Evolutionary conservation across 2,888 invertebrate genomes (phyloP), one percentile per base, ranked within the genome.

Genomic region (Hydriomena furcata): DNA sequence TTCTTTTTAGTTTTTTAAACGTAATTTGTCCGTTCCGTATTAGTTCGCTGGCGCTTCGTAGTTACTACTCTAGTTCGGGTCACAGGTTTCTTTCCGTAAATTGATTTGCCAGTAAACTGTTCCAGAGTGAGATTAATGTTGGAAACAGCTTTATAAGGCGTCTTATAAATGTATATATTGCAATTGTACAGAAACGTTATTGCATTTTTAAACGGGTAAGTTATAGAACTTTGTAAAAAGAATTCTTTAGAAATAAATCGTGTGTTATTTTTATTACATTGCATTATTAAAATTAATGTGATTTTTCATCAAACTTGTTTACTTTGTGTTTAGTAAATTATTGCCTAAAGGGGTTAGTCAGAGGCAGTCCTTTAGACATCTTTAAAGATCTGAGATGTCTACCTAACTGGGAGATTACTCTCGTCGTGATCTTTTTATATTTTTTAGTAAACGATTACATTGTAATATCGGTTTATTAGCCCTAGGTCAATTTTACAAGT

Each of bases 21-120:
- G n/a, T n/a, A n/a, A n/a, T n/a, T n/a, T n/a, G n/a, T n/a, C n/a
- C n/a, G n/a, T n/a, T n/a, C n/a, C n/a, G n/a, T n/a, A 23, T 21
- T 31, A 5, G 31, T 31, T 20, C 40, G 10, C 13, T 23, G n/a
- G 2, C 17, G 6, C 27, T n/a, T 11, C 7, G 17, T 17, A 1
- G 7, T 21, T 21, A 12, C 3, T 17, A 21, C 28, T 38, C 23
- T 2, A 32, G 28, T 5, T 17, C 1, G 11, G 28, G 12, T 30
- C 46, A 13, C 43, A 47, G 51, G 30, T 55, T 76, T 79, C 61
- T 76, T 71, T 65, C 36, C 60, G 69, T 72, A 77, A 82, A 83
- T 79, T 79, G 79, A 78, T 80, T 82, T 61, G 51, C 61, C 47
- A 64, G 73, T 74, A 73, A 76, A 75, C 65, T 71, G 64, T 55